Base-by-base conservation (phyloP, 2,888 invertebrate genomes). In the Eulithis testata region DNA sequence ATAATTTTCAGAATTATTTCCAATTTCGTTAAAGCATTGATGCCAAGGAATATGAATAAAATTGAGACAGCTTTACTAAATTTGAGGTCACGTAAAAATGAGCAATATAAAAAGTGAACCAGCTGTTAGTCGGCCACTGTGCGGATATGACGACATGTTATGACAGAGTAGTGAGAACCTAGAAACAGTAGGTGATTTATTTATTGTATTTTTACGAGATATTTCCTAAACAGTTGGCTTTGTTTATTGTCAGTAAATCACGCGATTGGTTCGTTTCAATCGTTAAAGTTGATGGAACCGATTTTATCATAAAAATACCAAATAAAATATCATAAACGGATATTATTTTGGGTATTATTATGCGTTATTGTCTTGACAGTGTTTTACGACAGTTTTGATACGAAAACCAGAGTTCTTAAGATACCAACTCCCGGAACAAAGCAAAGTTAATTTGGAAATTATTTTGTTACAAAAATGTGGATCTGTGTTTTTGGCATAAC, bases 171-270 rank as follows among this genome's bases (percentile, higher is more conserved):
- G 55, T 43, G 60, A 64, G 31, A 45, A 37, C 37, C 11, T 40
- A 40, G 47, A 63, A 58, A 60, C 63, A 60, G 63, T 66, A 63
- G 59, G 56, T 63, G 63, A 66, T 66, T 59, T 66, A 66, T 63
- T 66, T 52, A 56, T 56, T 63, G 47, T 55, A 14, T 66, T 56
- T 66, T 66, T 63, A 66, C 60, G 66, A 60, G 59, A 36, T 59
- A 21, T 55, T 55, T 55, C 51, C 40, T 12, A 62, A 54, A 50
- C 44, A 14, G 53, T 14, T 59, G 54, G 49, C 59, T 53, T 49
- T 11, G 49, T 66, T 66, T 63, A 66, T 52, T 66, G 59, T 62
- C 51, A 55, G 45, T 62, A 63, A 66, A 66, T 62, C 66, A 47
- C 37, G 14, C 59, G 36, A 56, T 51, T 43, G 44, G 43, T 47